A percentile compares a stretch with the other conserved stretches of the same genome.
phyloP scores from a whole-genome alignment of 2,888 invertebrate species.

The Drosophila mettleri region DNA sequence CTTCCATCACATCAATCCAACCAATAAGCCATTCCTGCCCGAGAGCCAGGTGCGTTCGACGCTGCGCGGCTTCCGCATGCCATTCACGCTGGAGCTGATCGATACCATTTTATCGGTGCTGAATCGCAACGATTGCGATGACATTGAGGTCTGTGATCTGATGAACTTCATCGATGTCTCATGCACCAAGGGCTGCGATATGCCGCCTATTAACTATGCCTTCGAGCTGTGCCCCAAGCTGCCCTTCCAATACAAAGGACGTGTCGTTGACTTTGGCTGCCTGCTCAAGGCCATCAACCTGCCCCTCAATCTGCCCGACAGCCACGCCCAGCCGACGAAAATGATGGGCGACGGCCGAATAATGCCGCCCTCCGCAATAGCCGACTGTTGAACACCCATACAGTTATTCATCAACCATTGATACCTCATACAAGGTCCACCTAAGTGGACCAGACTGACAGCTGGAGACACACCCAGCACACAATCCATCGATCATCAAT shows the following conservation, averaged over 20 bases:
- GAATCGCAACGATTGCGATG: conserved; percentile 88
- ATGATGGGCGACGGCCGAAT: conserved; percentile 38
- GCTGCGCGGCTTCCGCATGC: conserved; percentile 89
- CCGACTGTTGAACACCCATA: conserved; percentile 15
- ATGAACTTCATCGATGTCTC: conserved; percentile 90
- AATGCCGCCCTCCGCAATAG: conserved; percentile 28
- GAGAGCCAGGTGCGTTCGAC: conserved; percentile 88
- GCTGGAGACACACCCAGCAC: background rate
- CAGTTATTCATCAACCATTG: background rate
- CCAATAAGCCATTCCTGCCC: conserved; percentile 87
- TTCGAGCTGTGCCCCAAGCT: conserved; percentile 84
- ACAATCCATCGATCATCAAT: background rate
- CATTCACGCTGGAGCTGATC: conserved; percentile 88
- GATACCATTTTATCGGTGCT: conserved; percentile 88
- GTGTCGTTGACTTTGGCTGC: conserved; percentile 81
- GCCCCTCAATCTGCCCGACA: conserved; percentile 47
- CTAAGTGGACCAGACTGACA: background rate
- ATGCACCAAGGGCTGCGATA: conserved; percentile 82
- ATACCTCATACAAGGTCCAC: background rate
- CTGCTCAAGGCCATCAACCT: conserved; percentile 81
- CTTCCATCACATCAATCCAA: conserved; percentile 87
- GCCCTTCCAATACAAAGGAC: conserved; percentile 81
- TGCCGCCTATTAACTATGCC: conserved; percentile 82
- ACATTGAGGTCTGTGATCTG: conserved; percentile 89
- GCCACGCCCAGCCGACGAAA: conserved; percentile 19